Base-by-base conservation (phyloP, 2,797 vertebrate species). In the Pampus argenteus region DNA sequence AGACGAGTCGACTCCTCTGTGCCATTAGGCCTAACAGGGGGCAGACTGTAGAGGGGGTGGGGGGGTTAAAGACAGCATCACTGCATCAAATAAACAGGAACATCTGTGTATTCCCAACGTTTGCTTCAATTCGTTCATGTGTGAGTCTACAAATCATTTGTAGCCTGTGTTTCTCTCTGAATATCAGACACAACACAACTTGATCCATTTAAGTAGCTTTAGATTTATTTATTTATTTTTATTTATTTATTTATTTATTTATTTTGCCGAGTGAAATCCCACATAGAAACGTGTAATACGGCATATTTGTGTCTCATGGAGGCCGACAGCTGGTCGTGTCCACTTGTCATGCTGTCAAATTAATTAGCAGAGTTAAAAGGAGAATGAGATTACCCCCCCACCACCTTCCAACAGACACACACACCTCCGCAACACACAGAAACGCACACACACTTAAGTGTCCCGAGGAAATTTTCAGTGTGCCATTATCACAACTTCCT, bases 331-430 rank as follows among this genome's bases (percentile, higher is more conserved):
- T 93, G 92, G 93, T 95, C 92, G 71, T 91, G 92, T 94, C 90
- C 93, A 95, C 94, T 95, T 88, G 92, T 95, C 93, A 94, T 95
- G 93, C 94, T 95, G 94, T 95, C 94, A 94, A 92, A 91, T 91
- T 95, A 94, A 95, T 95, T 95, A 94, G 90, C 82, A 88, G 92
- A 95, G 89, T 91, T 88, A 90, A 93, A 93, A 93, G 88, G 88
- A 83, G 88, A 94, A 95, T 93, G 88, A 90, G 90, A 94, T 94
- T 94, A 92, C 84, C 68, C 74, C 71, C 78, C 67, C 76, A n/a
- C 78, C 83, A 88, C 74, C 81, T 84, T 86, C 89, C 84, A 84
- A 90, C 85, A 85, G 87, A 83, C 86, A 85, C 81, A 76, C 54
- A 74, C 82, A 88, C 88, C 83, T 84, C 81, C 63, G 52, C 63